Base-by-base conservation (phyloP, 2,113 vertebrate genomes). In the Saguinus imperator region DNA sequence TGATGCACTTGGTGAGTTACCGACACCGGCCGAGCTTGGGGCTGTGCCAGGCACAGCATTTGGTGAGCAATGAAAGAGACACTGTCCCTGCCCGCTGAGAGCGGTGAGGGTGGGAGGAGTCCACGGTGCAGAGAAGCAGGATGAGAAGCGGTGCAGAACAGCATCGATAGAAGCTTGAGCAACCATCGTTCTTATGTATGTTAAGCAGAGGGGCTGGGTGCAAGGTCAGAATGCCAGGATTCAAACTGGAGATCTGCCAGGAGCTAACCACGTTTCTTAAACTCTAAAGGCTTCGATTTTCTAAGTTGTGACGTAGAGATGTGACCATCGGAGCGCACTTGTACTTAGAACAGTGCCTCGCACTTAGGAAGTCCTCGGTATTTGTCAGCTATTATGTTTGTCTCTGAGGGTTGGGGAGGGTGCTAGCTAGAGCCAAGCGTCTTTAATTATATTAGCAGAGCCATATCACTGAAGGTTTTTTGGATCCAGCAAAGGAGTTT, bases 111-210 rank as follows among this genome's bases (percentile, higher is more conserved):
- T 23, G 37, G 45, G 48, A 29, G 68, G 27, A 8, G 4, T 25
- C 27, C 0, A 0, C 2, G 7, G 35, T 7, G 21, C 1, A 1
- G 79, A 52, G 37, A 13, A 35, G 18, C 21, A 4, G 70, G 55
- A 4, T 23, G 52, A 52, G 52, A 52, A 17, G 14, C 52, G 1
- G 52, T 52, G 16, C 16, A 17, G 32, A 52, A 11, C 1, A 14
- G 10, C 6, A 5, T 6, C 7, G 77, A 80, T 8, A 11, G 77
- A n/a, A 52, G 32, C 4, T 12, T 3, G 35, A 55, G 43, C 55
- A 35, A 55, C 3, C n/a, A 3, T 7, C 1, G 0, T 45, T n/a
- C 43, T 16, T 55, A 2, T 3, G 17, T 35, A 29, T n/a, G 2
- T 12, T 32, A 55, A 68, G n/a, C 29, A 29, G 25, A 76, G 29